Evolutionary conservation across 1,140 invertebrate genomes (phyloP).

Genomic region (Tribolium madens): DNA sequence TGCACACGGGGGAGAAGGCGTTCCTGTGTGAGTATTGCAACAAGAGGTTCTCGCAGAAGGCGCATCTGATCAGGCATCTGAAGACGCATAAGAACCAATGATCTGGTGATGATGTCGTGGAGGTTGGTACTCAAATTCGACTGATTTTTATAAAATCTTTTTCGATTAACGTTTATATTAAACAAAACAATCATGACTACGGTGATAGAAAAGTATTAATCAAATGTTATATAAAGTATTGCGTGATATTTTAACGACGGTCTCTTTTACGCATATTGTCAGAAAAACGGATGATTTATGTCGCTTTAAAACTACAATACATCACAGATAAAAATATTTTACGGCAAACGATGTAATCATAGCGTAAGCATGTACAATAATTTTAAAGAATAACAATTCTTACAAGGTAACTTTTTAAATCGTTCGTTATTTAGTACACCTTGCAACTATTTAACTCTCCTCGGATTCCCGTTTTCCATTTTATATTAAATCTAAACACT

Average conservation of each 20-base stretch:
- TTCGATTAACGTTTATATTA: constrained; percentile 21
- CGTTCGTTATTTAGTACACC: neutral
- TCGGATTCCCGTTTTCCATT: neutral
- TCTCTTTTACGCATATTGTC: neutral
- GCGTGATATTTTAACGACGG: constrained; percentile 7
- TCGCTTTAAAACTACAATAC: neutral
- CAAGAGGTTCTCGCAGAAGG: constrained; percentile 83
- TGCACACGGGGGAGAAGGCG: constrained; percentile 72
- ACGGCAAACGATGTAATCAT: constrained; percentile 10
- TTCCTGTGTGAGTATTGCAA: constrained; percentile 83
- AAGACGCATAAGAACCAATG: constrained; percentile 58
- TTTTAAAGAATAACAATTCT: constrained; percentile 7
- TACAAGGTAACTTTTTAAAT: neutral
- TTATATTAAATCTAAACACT: neutral
- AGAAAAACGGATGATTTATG: neutral
- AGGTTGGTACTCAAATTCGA: constrained; percentile 8
- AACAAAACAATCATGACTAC: constrained; percentile 16
- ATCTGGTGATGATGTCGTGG: neutral
- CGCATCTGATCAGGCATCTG: constrained; percentile 71
- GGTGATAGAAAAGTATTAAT: constrained; percentile 31
- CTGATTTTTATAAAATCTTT: constrained; percentile 39
- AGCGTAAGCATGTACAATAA: neutral
- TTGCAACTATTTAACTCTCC: neutral
- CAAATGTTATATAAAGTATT: constrained; percentile 13
- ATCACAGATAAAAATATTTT: constrained; percentile 2